Percentiles rank a stretch among this genome's conserved stretches.
Evolutionary conservation across 2,888 invertebrate species (phyloP).

Genomic region (Tetragonula carbonaria): DNA sequence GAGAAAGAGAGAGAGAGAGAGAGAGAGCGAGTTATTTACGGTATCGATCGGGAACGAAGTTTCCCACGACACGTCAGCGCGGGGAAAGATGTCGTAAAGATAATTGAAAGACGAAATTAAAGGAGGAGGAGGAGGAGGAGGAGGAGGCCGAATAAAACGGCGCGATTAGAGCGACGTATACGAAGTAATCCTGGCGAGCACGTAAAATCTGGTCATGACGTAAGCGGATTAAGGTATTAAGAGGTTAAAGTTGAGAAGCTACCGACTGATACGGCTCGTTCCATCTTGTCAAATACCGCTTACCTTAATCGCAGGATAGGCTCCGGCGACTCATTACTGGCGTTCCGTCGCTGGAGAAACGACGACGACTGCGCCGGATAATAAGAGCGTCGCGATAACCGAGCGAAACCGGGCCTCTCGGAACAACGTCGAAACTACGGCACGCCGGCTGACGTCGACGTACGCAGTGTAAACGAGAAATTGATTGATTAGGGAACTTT

Average conservation of each 20-base stretch:
- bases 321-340: slow-evolving; percentile 28
- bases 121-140: slow-evolving; percentile 34
- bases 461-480: slow-evolving; percentile 65
- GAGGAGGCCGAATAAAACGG: slow-evolving; percentile 46
- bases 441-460: slow-evolving; percentile 59
- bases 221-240: slow-evolving; percentile 70
- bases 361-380: slow-evolving; percentile 11
- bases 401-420: background rate
- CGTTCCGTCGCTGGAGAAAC: background rate
- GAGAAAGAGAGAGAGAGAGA: too few species aligned
- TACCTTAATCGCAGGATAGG: slow-evolving; percentile 49
- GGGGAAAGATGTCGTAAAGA: slow-evolving; percentile 23
- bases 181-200: slow-evolving; percentile 60
- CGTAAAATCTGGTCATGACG: slow-evolving; percentile 67
- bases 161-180: slow-evolving; percentile 60
- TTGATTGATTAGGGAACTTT: slow-evolving; percentile 71
- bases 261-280: slow-evolving; percentile 55
- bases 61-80: too few species aligned
- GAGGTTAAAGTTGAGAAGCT: slow-evolving; percentile 68
- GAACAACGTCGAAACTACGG: slow-evolving; percentile 45
- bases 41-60: background rate
- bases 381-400: slow-evolving; percentile 10
- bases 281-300: slow-evolving; percentile 51
- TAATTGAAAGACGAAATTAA: slow-evolving; percentile 59
- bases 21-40: slow-evolving; percentile 12